These are phyloP conservation scores for Rhinoderma darwinii DNA, from an alignment of 2,113 vertebrate genomes.

Conservation along the genomic window DNA sequence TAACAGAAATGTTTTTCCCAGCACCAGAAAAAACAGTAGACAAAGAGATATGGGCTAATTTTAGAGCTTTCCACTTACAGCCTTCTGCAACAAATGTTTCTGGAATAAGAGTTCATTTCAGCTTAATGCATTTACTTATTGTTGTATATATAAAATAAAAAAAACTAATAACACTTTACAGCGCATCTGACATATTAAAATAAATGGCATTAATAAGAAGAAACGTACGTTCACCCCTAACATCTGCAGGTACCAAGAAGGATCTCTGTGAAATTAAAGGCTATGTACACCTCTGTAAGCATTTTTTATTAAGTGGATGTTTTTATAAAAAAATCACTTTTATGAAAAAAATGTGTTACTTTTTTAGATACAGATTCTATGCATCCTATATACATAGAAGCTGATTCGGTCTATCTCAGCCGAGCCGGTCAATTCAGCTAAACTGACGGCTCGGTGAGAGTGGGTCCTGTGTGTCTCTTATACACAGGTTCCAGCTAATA, in stretches of 20 bases:
- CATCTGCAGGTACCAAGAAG: not conserved
- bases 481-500: too few species aligned
- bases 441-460: too few species aligned
- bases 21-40: not conserved
- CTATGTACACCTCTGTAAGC: too few species aligned
- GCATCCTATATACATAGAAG: too few species aligned
- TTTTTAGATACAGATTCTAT: too few species aligned
- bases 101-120: not conserved
- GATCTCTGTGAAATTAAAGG: not conserved
- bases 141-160: constrained; percentile 8
- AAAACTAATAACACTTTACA: not conserved
- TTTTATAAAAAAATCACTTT: too few species aligned
- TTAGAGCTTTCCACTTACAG: not conserved
- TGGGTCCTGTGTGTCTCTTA: too few species aligned
- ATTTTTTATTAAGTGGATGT: too few species aligned
- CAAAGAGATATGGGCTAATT: not conserved
- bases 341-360: too few species aligned
- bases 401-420: too few species aligned
- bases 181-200: not conserved
- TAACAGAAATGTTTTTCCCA: not conserved
- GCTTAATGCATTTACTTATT: not conserved
- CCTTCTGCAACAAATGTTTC: not conserved
- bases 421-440: too few species aligned
- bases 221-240: not conserved
- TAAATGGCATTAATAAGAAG: constrained; percentile 27